phyloP scores from a whole-genome alignment of 35 echinoderm and acorn worm species.

The Heliocidaris tuberculata region DNA sequence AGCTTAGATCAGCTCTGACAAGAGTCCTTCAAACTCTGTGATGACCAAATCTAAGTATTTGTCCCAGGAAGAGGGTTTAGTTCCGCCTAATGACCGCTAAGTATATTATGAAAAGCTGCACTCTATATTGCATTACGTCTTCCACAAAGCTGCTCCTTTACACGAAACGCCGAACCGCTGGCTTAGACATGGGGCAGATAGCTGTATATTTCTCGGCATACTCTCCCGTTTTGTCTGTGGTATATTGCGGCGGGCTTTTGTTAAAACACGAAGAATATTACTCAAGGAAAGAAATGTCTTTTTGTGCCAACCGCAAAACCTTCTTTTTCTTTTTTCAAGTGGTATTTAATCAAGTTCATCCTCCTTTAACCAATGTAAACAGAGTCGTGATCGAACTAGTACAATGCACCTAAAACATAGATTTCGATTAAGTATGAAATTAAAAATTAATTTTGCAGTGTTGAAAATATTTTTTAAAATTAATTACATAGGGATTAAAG shows the following conservation, averaged over 20 bases:
- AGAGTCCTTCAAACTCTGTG: background rate
- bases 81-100: conserved; percentile 9
- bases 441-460: too few species aligned
- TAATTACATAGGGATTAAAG: too few species aligned
- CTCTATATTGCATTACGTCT: background rate
- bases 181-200: background rate
- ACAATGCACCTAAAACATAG: too few species aligned
- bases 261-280: background rate
- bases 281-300: background rate
- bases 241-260: background rate
- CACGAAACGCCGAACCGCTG: background rate
- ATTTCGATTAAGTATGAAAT: too few species aligned
- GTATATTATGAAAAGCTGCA: background rate
- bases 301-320: too few species aligned
- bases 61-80: background rate
- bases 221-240: background rate
- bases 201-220: background rate
- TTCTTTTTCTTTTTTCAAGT: too few species aligned
- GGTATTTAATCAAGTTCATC: too few species aligned
- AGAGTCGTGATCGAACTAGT: too few species aligned
- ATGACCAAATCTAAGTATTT: background rate
- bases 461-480: too few species aligned
- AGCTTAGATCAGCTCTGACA: background rate
- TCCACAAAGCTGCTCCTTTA: background rate
- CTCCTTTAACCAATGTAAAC: too few species aligned